Conservation (phyloP, 2,113 vertebrate genomes). For the Seriola quinqueradiata region DNA sequence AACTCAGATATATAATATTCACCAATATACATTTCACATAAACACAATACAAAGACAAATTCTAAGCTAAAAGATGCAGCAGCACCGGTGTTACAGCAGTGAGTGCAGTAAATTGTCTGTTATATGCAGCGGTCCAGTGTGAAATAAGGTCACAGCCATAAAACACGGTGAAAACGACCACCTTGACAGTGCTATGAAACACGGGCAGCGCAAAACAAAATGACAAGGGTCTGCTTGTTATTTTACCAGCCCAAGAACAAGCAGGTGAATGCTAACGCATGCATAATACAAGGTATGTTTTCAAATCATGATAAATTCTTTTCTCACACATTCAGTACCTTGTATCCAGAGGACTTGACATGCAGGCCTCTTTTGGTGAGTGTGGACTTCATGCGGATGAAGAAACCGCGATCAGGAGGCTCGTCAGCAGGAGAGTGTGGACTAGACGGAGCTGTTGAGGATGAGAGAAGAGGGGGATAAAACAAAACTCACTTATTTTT, state of each 20-base stretch:
- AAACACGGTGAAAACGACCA: conserved; percentile 60
- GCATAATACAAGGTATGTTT: neutral
- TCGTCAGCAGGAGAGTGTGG: conserved; percentile 70
- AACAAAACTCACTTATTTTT: neutral
- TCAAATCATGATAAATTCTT: neutral
- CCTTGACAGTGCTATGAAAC: conserved; percentile 55
- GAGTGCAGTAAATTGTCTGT: conserved; percentile 55
- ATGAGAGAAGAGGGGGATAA: neutral
- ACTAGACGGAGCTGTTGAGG: conserved; percentile 80
- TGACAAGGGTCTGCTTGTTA: conserved; percentile 39
- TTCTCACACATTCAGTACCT: conserved; percentile 77
- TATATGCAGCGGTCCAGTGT: conserved; percentile 53
- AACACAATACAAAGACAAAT: conserved; percentile 24
- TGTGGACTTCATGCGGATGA: conserved; percentile 93
- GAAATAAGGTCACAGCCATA: conserved; percentile 74
- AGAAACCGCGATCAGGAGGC: conserved; percentile 87
- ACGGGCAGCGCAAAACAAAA: conserved; percentile 41
- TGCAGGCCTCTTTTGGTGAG: conserved; percentile 93
- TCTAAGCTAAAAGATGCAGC: conserved; percentile 20
- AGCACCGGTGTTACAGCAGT: conserved; percentile 36
- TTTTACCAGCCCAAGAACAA: conserved; percentile 25
- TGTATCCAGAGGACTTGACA: conserved; percentile 93
- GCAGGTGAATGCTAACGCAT: conserved; percentile 14
- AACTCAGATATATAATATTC: neutral
- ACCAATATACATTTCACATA: conserved; percentile 26